Conservation (phyloP, 2,888 invertebrate genomes). For the Macrosoma leucophasiata region DNA sequence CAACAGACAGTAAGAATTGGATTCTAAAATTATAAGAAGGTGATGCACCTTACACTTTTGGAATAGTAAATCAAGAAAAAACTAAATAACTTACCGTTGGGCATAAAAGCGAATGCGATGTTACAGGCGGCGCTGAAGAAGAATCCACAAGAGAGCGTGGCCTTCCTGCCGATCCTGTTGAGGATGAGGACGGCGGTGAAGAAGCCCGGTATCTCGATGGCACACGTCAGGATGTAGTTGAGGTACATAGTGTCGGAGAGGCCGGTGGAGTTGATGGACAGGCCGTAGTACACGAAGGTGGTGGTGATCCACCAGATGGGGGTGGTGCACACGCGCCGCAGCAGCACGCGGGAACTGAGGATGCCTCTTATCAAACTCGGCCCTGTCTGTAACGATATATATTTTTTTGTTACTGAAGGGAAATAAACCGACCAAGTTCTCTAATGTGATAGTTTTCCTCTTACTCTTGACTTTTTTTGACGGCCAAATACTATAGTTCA, state of each 20-base stretch:
- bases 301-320: slow-evolving; percentile 83
- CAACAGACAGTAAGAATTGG: no score
- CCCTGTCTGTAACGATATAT: no score
- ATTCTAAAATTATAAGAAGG: slow-evolving; percentile 10
- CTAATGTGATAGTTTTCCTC: no score
- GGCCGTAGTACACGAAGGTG: slow-evolving; percentile 82
- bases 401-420: no score
- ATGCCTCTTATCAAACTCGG: slow-evolving; percentile 46
- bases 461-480: no score
- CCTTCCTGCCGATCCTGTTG: slow-evolving; percentile 51
- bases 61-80: not conserved
- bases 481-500: no score
- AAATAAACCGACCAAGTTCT: no score
- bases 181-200: slow-evolving; percentile 75
- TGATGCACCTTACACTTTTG: not conserved
- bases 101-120: slow-evolving; percentile 25
- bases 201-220: slow-evolving; percentile 80
- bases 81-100: slow-evolving; percentile 28
- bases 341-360: slow-evolving; percentile 62
- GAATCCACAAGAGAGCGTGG: slow-evolving; percentile 30
- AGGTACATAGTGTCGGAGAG: slow-evolving; percentile 80
- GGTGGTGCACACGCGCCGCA: slow-evolving; percentile 73
- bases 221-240: slow-evolving; percentile 76
- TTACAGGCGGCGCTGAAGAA: slow-evolving; percentile 24
- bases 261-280: slow-evolving; percentile 81